phyloP scores from a whole-genome alignment of 1,140 invertebrate genomes.

The Babylonia areolata region DNA sequence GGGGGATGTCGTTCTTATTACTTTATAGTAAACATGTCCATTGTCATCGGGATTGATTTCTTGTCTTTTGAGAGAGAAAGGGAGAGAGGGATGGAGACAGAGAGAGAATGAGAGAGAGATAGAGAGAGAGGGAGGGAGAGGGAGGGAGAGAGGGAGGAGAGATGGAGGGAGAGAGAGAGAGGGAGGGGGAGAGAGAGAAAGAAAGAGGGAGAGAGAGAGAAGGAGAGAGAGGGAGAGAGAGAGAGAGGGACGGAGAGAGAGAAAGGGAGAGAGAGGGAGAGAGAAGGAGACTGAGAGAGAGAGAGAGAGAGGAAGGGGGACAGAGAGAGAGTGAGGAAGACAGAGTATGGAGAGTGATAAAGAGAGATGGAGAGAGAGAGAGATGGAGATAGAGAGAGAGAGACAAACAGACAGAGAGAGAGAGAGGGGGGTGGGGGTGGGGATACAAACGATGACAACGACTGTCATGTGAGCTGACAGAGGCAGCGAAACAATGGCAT shows the following conservation, averaged over 20 bases:
- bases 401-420: background rate
- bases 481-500: background rate
- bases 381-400: background rate
- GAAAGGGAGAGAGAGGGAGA: background rate
- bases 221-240: conserved; percentile 27
- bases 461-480: background rate
- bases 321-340: too few relatives aligned
- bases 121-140: too few relatives aligned
- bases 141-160: conserved; percentile 76
- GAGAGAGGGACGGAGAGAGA: background rate
- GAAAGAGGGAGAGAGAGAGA: conserved; percentile 2
- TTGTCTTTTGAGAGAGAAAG: too few relatives aligned
- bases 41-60: too few relatives aligned
- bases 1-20: too few relatives aligned
- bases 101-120: too few relatives aligned
- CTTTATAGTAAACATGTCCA: too few relatives aligned
- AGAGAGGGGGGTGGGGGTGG: background rate
- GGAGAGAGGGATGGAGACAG: too few relatives aligned
- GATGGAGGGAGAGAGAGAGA: conserved; percentile 71
- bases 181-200: conserved; percentile 59
- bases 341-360: background rate
- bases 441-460: background rate
- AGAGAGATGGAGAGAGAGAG: background rate
- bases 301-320: background rate
- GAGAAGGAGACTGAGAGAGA: conserved; percentile 10